Evolutionary conservation across 1,140 invertebrate genomes (phyloP).

Genomic region (fruit fly (Drosophila melanogaster)): Release_6_plus_ISO1_MT NT_033777.3:30012501-30013000

Average conservation of each 20-base stretch:
- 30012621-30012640: too few species aligned
- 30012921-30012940: background rate
- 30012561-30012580: background rate
- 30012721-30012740: background rate
- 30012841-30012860: background rate
- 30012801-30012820: constrained; percentile 34
- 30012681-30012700: constrained; percentile 15
- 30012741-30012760: background rate
- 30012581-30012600: background rate
- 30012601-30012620: background rate
- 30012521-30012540: background rate
- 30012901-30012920: background rate
- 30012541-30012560: background rate
- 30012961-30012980: background rate
- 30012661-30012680: background rate
- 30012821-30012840: constrained; percentile 21
- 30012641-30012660: background rate
- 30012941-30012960: background rate
- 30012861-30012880: background rate
- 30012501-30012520: too few species aligned
- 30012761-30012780: background rate
- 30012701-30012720: background rate
- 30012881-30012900: background rate
- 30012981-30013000: too few species aligned
- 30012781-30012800: constrained; percentile 5